Base-by-base conservation (phyloP, 2,113 vertebrate genomes). In the Lagopus leucura region DNA sequence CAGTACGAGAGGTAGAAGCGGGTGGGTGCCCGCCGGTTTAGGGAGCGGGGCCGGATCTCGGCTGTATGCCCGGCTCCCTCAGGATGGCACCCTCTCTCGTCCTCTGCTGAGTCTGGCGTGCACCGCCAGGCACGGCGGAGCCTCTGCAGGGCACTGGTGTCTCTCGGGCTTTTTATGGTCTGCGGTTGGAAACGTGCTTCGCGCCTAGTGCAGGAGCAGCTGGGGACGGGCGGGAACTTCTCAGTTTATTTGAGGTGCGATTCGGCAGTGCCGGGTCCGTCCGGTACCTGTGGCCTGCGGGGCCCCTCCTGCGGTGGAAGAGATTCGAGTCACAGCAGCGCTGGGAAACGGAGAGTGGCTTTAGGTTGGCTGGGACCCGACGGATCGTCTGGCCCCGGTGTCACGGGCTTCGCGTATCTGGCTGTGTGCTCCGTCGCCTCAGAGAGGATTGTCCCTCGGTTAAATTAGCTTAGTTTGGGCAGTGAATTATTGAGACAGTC, bases 401-500 rank as follows among this genome's bases (percentile, higher is more conserved):
- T 79, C 13, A 1, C 36, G 11, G 70, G 13, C 67, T 88, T 85
- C 58, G 4, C 67, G 21, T 75, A 0, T n/a, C 22, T 65, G 3
- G 66, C 72, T 86, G 50, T 52, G 57, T 38, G 38, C 38, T 38
- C 38, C 38, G 0, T 61, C 10, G 2, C 38, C 72, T 61, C 69
- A 30, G 52, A 71, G 43, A 52, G 85, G 81, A 24, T 92, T 61
- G 36, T 11, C 25, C n/a, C 32, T 91, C 72, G 6, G 45, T 32
- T 80, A 80, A 42, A 66, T 77, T 61, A 48, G 75, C 75, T 89
- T 57, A 40, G 85, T 80, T 86, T 64, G 36, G 60, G 47, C n/a
- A 40, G 50, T 85, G 67, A 91, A 91, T 92, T 82, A 91, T 67
- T 74, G 81, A 92, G 58, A 55, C 42, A 91, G 77, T 38, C 52